These are phyloP conservation scores for Clarias fuscus DNA, from an alignment of 2,797 vertebrate genomes.

Conservation along the genomic window DNA sequence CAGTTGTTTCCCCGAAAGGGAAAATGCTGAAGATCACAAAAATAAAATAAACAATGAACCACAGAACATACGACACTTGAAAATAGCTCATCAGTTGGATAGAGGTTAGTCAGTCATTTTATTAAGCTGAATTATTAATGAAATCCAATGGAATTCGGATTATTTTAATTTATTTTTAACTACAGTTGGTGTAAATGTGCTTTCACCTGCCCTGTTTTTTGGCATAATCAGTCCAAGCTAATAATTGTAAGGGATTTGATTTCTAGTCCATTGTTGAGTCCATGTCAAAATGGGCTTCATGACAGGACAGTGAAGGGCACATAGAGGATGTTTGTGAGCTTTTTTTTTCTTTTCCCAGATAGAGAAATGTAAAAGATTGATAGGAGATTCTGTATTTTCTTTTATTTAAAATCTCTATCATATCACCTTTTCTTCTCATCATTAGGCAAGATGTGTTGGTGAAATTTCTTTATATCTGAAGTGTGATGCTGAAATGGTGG, in stretches of 20 bases:
- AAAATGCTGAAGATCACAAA: not conserved
- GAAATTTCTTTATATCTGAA: slow-evolving; percentile 20
- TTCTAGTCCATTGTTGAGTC: not conserved
- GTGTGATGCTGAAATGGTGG: not conserved
- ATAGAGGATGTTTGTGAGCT: not conserved
- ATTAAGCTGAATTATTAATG: not conserved
- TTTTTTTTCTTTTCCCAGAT: not conserved
- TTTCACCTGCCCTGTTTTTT: not conserved
- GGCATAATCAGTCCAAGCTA: not conserved
- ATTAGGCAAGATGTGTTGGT: slow-evolving; percentile 8
- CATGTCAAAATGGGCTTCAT: not conserved
- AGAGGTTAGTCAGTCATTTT: not conserved
- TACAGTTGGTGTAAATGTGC: not conserved
- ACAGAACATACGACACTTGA: not conserved
- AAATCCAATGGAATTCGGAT: not conserved
- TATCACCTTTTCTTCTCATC: not conserved
- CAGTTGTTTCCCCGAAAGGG: not conserved
- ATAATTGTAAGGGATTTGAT: not conserved
- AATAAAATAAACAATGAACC: not conserved
- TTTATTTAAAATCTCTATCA: not conserved
- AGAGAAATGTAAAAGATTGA: not conserved
- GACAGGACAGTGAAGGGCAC: not conserved
- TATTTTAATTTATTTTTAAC: not conserved
- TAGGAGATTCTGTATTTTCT: not conserved
- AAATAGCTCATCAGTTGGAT: not conserved